A percentile compares a stretch with the other conserved stretches of the same genome.
phyloP scores from a whole-genome alignment of 1,140 invertebrate genomes.

The Eriosoma lanigerum region DNA sequence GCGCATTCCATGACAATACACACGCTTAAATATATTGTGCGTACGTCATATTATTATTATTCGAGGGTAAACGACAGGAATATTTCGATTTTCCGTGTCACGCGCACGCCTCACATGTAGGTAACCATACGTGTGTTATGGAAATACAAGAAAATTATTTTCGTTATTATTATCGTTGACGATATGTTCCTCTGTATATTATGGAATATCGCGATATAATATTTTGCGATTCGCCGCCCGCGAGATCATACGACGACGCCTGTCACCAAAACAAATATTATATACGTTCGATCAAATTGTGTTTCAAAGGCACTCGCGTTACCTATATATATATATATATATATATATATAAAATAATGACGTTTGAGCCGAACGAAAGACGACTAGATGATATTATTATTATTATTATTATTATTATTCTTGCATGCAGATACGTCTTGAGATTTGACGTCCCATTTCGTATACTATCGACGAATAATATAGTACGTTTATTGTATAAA shows the following conservation, averaged over 20 bases:
- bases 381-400: background rate
- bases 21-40: no score
- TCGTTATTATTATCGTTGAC: background rate
- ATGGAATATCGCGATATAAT: background rate
- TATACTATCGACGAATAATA: no score
- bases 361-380: no score
- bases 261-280: constrained; percentile 9
- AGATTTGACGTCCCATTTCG: background rate
- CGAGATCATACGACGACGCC: background rate
- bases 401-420: no score
- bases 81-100: constrained; percentile 36
- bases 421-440: background rate
- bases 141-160: background rate
- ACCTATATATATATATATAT: no score
- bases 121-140: background rate
- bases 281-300: no score
- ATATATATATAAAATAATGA: no score
- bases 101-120: constrained; percentile 4
- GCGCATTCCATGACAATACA: background rate
- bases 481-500: no score
- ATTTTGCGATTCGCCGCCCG: background rate
- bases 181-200: background rate
- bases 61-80: background rate
- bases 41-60: constrained; percentile 1
- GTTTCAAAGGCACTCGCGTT: no score